Conservation (phyloP, 2,888 invertebrate genomes). For the Calephelis perditalis region DNA sequence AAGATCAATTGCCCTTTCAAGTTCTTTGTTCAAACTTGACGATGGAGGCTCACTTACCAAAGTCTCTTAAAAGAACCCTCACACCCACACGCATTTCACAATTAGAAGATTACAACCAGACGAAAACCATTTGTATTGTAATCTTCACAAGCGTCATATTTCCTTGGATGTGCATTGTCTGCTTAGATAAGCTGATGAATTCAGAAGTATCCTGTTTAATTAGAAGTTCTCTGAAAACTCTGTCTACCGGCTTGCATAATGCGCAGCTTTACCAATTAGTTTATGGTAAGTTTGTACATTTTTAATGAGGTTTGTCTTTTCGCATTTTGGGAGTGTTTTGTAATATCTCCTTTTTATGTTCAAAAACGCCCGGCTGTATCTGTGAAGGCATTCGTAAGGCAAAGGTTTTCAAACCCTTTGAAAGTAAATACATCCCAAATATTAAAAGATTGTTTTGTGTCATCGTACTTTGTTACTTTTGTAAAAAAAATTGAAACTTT, state of each 20-base stretch:
- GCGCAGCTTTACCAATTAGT: constrained; percentile 54
- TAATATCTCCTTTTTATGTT: neutral
- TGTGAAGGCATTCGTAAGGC: no score
- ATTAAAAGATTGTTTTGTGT: no score
- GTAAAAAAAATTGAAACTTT: no score
- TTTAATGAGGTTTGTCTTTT: constrained; percentile 54
- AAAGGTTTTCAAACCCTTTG: no score
- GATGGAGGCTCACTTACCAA: constrained; percentile 54
- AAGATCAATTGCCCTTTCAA: constrained; percentile 64
- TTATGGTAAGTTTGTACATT: constrained; percentile 57
- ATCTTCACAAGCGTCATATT: constrained; percentile 36
- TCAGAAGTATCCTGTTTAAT: constrained; percentile 55
- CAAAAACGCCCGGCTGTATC: no score
- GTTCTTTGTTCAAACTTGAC: constrained; percentile 54
- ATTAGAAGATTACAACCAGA: constrained; percentile 30
- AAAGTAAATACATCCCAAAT: no score
- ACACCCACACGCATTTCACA: constrained; percentile 33
- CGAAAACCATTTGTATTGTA: constrained; percentile 36
- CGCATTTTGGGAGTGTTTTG: constrained; percentile 30
- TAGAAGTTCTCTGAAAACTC: constrained; percentile 51
- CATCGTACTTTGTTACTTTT: no score
- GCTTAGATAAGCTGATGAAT: constrained; percentile 44
- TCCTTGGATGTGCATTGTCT: constrained; percentile 32
- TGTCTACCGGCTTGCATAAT: constrained; percentile 45
- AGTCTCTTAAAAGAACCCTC: constrained; percentile 44